A percentile compares a stretch with the other conserved stretches of the same genome.
phyloP scores from a whole-genome alignment of 2,113 vertebrate genomes.

The Isurus oxyrinchus region DNA sequence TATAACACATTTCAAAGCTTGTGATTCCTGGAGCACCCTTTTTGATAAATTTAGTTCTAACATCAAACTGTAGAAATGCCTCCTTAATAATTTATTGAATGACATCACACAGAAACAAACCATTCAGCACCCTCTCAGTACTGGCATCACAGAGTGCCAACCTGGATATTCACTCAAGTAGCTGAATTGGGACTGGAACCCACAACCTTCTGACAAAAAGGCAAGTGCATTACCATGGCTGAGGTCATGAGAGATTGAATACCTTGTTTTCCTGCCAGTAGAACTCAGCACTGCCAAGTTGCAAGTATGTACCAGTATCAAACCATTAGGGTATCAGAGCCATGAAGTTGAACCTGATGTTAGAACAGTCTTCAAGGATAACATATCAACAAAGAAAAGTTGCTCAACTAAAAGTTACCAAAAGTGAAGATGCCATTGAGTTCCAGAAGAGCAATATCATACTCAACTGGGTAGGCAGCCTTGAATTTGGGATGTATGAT shows the following conservation, averaged over 20 bases:
- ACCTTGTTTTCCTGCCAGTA: not conserved
- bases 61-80: not conserved
- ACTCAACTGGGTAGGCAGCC: conserved; percentile 61
- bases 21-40: not conserved
- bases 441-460: conserved; percentile 72
- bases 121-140: not conserved
- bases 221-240: not conserved
- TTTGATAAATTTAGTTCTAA: not conserved
- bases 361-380: not conserved
- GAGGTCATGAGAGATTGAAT: not conserved
- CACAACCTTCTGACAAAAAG: not conserved
- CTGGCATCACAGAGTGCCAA: not conserved
- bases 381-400: not conserved
- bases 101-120: too few species aligned
- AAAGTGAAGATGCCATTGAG: conserved; percentile 61
- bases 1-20: not conserved
- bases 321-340: not conserved
- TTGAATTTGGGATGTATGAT: conserved; percentile 71
- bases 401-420: conserved; percentile 54
- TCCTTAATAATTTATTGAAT: not conserved
- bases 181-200: not conserved
- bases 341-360: not conserved
- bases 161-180: not conserved
- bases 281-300: not conserved
- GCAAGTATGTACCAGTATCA: not conserved